Evolutionary conservation across 2,113 vertebrate species (phyloP).

Genomic region (Nyctereutes procyonoides): DNA sequence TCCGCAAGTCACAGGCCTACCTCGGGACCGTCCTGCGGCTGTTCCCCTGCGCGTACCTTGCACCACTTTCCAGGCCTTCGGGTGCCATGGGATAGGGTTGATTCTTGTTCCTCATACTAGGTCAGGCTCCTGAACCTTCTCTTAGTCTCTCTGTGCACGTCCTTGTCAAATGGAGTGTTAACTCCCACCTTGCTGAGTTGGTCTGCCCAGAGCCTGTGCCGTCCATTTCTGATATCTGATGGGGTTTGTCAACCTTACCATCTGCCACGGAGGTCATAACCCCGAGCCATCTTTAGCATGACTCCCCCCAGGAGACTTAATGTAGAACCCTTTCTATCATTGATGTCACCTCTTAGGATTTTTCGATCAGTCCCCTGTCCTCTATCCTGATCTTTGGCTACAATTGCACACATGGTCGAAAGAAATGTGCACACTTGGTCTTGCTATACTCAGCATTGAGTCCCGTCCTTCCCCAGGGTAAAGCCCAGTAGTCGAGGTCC

Average conservation of each 20-base stretch:
- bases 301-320: neutral
- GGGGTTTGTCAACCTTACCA: rapidly evolving
- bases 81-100: neutral
- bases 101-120: neutral
- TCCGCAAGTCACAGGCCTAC: neutral
- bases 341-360: neutral
- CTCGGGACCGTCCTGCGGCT: neutral
- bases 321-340: neutral
- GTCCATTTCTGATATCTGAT: neutral
- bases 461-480: neutral
- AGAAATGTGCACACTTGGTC: neutral
- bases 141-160: neutral
- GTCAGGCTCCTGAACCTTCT: neutral
- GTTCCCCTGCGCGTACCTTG: neutral
- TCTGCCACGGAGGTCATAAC: rapidly evolving
- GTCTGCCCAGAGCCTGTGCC: neutral
- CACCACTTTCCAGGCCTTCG: neutral
- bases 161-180: neutral
- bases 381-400: neutral
- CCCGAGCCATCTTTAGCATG: neutral
- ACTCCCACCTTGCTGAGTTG: neutral
- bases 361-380: neutral
- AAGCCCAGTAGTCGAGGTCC: neutral
- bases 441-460: neutral
- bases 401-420: no score